Evolutionary conservation across 2,797 vertebrate species (phyloP).

Genomic region (Melanotaenia boesemani): DNA sequence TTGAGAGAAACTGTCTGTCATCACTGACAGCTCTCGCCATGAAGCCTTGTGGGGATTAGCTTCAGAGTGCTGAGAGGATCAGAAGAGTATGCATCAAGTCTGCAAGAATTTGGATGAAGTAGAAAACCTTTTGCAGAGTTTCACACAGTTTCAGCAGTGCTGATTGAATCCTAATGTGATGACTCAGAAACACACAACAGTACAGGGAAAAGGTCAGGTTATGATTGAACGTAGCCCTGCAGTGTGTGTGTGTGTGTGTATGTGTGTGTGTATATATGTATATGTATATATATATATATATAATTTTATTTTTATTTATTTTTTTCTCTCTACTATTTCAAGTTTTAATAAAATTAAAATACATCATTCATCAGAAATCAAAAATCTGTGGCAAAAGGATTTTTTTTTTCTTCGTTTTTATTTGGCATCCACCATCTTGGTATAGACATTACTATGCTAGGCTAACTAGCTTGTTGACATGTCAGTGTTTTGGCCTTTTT

Average conservation of each 20-base stretch:
- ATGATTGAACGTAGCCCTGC: not conserved
- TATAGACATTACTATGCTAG: not conserved
- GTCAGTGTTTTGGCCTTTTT: not conserved
- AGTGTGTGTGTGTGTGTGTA: too few species aligned
- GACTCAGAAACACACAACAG: conserved; percentile 26
- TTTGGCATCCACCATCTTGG: not conserved
- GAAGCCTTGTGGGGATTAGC: conserved; percentile 56
- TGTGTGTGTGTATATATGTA: too few species aligned
- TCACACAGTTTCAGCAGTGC: conserved; percentile 3
- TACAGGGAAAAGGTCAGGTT: conserved; percentile 5
- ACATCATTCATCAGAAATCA: not conserved
- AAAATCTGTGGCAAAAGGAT: not conserved
- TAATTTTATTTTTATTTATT: too few species aligned
- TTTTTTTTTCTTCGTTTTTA: not conserved
- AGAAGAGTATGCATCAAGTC: conserved; percentile 36
- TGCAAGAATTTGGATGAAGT: conserved; percentile 56
- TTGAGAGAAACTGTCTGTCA: conserved; percentile 59
- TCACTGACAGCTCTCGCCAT: conserved; percentile 61
- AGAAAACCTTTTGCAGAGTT: conserved; percentile 34
- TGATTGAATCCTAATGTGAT: conserved; percentile 32
- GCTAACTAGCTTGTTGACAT: not conserved
- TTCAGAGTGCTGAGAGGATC: conserved; percentile 54
- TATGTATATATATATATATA: too few species aligned
- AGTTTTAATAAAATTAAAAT: not conserved
- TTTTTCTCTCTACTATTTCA: not conserved